Base-by-base conservation (phyloP, 1,140 invertebrate genomes). In the Palaemon carinicauda region DNA sequence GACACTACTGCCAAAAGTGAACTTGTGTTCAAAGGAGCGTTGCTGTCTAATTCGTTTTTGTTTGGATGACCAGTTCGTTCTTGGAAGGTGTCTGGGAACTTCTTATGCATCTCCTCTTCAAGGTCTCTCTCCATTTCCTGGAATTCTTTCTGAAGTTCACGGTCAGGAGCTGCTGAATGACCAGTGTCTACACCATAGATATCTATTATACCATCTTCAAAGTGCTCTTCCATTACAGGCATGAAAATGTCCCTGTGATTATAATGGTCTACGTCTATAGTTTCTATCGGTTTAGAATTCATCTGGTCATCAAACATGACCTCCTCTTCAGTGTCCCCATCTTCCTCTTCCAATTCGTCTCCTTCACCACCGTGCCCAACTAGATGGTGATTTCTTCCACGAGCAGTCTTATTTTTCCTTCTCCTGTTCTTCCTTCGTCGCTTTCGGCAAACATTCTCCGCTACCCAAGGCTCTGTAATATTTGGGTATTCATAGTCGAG, bases 281-380 rank as follows among this genome's bases (percentile, higher is more conserved):
- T 75, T 27, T 89, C 80, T 29, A 89, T 89, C 15, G 84, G 74
- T 41, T 80, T 77, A 51, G 83, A 82, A 50, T 87, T 87, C 29
- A 56, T 89, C 74, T 89, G 77, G 60, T 89, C 88, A 79, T 89
- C 88, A 31, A 87, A 82, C 88, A 89, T 89, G 52, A 89, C 84
- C n/a, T 89, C 88, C 15, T 74, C 78, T 24, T 82, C 83, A 1
- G 77, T 69, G 9, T 54, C 56, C 1, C 56, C 80, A 19, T 88
- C 82, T 1, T 82, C 83, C 79, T 79, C 77, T 50, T 71, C 78
- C 21, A 53, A 73, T 7, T 88, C 87, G 3, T 33, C 41, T 41
- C 41, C 41, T 12, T 41, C 41, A 12, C 1, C 41, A 41, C 41
- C 41, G 5, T 54, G 14, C 54, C 33, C 9, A 24, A 19, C 31